Evolutionary conservation across 1,140 invertebrate genomes (phyloP).

Genomic region (Neotoxoptera formosana): DNA sequence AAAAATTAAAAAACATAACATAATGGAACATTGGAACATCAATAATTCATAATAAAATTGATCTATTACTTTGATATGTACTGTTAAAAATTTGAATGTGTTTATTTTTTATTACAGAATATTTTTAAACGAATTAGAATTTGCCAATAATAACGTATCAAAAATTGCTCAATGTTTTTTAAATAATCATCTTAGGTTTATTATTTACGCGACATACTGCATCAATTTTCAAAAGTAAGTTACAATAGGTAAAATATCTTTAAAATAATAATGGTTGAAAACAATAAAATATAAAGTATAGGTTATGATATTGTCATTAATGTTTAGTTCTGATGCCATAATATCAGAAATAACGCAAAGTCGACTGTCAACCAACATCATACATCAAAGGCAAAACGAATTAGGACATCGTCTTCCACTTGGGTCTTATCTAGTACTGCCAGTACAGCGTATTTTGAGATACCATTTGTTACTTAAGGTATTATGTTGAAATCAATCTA

Average conservation of each 20-base stretch:
- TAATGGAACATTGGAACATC: neutral
- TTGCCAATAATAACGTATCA: neutral
- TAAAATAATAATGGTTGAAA: neutral
- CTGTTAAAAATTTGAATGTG: neutral
- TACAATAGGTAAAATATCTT: neutral
- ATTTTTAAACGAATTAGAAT: conserved; percentile 37
- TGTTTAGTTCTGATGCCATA: conserved; percentile 24
- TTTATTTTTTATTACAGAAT: conserved; percentile 18
- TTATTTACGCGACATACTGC: conserved; percentile 36
- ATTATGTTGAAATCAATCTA: neutral
- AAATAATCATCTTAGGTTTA: conserved; percentile 42
- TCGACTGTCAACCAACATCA: neutral
- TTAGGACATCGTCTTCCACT: conserved; percentile 50
- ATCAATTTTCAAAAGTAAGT: conserved; percentile 49
- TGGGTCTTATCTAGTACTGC: conserved; percentile 39
- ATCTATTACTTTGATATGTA: neutral
- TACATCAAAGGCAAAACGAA: conserved; percentile 45
- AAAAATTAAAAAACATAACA: too few relatives aligned
- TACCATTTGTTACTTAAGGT: conserved; percentile 46
- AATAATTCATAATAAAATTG: neutral
- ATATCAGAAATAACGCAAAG: conserved; percentile 41
- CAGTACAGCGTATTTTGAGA: conserved; percentile 45
- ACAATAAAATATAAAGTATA: neutral
- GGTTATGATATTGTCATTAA: neutral
- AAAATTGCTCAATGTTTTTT: conserved; percentile 40